A percentile compares a stretch with the other conserved stretches of the same genome.
phyloP scores from a whole-genome alignment of 1,140 invertebrate species.

The Drosophila nigrodunni region DNA sequence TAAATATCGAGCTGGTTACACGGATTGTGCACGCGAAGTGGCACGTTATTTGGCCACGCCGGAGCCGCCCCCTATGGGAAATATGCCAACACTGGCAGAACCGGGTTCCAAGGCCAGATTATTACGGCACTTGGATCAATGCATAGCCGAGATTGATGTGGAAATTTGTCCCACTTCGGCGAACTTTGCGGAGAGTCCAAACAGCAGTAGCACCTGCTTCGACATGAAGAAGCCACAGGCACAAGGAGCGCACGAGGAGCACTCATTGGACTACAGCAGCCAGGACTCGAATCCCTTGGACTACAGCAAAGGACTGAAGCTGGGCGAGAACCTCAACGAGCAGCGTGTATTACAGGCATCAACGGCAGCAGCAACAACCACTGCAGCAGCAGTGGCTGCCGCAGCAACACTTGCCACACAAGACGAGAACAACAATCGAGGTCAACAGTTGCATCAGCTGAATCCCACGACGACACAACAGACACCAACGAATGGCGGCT shows the following conservation, averaged over 20 bases:
- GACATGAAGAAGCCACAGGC: constrained; percentile 58
- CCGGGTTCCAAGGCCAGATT: constrained; percentile 89
- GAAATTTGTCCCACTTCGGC: constrained; percentile 86
- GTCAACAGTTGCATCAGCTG: constrained; percentile 43
- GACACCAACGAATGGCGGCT: constrained; percentile 29
- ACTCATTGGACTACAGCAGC: constrained; percentile 81
- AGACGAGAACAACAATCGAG: constrained; percentile 81
- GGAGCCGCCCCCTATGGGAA: constrained; percentile 87
- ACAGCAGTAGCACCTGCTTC: constrained; percentile 69
- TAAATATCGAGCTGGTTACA: constrained; percentile 89
- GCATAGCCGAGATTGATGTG: constrained; percentile 89
- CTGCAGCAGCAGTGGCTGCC: constrained; percentile 26
- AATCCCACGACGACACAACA: constrained; percentile 23
- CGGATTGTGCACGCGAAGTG: constrained; percentile 92
- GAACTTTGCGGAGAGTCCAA: constrained; percentile 74
- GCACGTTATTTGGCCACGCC: constrained; percentile 88
- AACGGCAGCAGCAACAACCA: constrained; percentile 27
- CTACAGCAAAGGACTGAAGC: constrained; percentile 76
- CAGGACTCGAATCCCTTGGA: constrained; percentile 83
- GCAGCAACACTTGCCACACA: constrained; percentile 41
- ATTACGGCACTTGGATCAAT: constrained; percentile 89
- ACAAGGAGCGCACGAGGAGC: constrained; percentile 63
- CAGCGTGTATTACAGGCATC: constrained; percentile 46
- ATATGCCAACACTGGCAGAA: constrained; percentile 88
- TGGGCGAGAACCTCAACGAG: constrained; percentile 39